Evolutionary conservation across 2,797 vertebrate genomes (phyloP), one percentile per base, ranked within the genome.

Genomic region (Chelonia mydas): DNA sequence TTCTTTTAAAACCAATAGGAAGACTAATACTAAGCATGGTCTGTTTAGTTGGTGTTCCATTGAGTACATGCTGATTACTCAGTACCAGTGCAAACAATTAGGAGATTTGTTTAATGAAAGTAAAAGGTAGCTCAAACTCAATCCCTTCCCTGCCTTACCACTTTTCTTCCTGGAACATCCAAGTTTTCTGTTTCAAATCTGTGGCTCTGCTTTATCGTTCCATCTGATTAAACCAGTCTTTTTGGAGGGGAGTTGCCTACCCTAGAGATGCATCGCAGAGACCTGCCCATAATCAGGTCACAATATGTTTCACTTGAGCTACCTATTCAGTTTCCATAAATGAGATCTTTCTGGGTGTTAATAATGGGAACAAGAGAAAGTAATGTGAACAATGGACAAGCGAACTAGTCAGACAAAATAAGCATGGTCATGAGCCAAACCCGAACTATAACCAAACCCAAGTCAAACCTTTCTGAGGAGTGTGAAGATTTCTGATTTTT

Each of bases 181-280:
- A 49, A 25, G 83, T 49, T 72, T 76, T 86, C 5, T 17, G 7
- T 5, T 5, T 12, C 83, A 88, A 54, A 61, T n/a, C 37, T 90
- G 21, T 87, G 47, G 0, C 53, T 89, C 92, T 87, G 5, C 79
- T 13, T 25, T 81, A 55, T 49, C 49, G 81, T 9, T 76, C 16
- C 85, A 3, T 81, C 47, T 84, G 89, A 54, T 86, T 89, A 81
- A 47, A 93, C 55, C 50, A 74, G 3, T 4, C 81, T 17, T 93
- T 83, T 53, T 72, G 37, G 19, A 37, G n/a, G 10, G 49, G 7
- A 89, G 9, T 53, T 90, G 87, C 53, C 88, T 84, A 83, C 54
- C 25, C 90, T 47, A 92, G 37, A 94, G 86, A 68, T 54, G 17
- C 5, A 16, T 49, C 49, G 41, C 6, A 95, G n/a, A 96, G 33